Evolutionary conservation across 2,888 invertebrate species (phyloP).

Genomic region (Amphiduros pacificus): DNA sequence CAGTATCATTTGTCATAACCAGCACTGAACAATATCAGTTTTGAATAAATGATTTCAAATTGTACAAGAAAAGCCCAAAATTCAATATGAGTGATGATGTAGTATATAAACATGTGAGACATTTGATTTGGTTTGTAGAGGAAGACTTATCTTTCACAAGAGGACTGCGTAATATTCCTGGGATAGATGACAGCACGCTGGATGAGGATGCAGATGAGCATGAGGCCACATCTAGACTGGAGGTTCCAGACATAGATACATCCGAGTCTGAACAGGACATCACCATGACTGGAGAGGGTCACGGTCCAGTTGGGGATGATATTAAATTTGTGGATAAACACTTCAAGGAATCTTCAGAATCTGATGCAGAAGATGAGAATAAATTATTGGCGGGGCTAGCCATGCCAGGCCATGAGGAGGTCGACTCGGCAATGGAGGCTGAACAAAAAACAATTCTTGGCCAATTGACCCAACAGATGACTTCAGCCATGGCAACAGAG

Average conservation of each 20-base stretch:
- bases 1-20: too few relatives aligned
- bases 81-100: too few relatives aligned
- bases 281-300: not conserved
- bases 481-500: constrained; percentile 29
- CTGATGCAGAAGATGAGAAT: not conserved
- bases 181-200: not conserved
- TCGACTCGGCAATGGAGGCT: too few relatives aligned
- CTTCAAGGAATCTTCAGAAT: not conserved
- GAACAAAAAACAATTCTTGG: not conserved
- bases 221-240: not conserved
- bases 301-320: not conserved
- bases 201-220: not conserved
- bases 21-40: too few relatives aligned
- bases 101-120: too few relatives aligned
- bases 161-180: constrained; percentile 1
- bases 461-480: not conserved
- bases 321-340: not conserved
- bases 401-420: not conserved
- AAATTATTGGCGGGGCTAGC: not conserved
- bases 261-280: constrained; percentile 1
- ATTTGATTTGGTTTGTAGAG: too few relatives aligned
- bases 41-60: too few relatives aligned
- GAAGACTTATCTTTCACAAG: not conserved
- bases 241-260: not conserved
- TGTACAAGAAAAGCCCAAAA: too few relatives aligned